A percentile compares a stretch with the other conserved stretches of the same genome.
phyloP scores from a whole-genome alignment of 2,888 invertebrate genomes.

The Tortrix viridana region DNA sequence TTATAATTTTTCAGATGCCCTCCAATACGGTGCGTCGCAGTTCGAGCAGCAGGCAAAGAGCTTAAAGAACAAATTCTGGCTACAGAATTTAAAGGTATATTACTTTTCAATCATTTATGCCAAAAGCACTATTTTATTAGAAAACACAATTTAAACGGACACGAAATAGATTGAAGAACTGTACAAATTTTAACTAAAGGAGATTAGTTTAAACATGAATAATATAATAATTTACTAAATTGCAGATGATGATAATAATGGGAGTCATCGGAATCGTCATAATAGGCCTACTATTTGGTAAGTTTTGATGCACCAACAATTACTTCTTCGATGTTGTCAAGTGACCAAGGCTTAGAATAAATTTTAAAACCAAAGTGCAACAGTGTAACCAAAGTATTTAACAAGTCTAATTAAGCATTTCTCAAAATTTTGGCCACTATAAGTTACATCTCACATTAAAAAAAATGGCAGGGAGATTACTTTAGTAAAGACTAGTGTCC shows the following conservation, averaged over 20 bases:
- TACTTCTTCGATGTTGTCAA: conserved; percentile 47
- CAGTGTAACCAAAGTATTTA: conserved; percentile 17
- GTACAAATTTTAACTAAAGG: too few relatives aligned
- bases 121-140: background rate
- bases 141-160: background rate
- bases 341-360: conserved; percentile 39
- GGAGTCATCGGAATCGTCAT: conserved; percentile 92
- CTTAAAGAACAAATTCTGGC: conserved; percentile 98
- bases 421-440: too few relatives aligned
- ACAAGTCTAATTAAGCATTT: background rate
- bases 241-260: conserved; percentile 95
- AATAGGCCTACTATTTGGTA: conserved; percentile 94
- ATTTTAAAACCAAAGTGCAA: conserved; percentile 14
- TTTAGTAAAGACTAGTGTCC: too few relatives aligned
- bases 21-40: conserved; percentile 97
- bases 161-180: too few relatives aligned
- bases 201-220: too few relatives aligned
- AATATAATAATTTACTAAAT: conserved; percentile 41
- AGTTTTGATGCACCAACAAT: conserved; percentile 66
- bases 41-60: conserved; percentile 99
- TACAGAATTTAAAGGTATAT: conserved; percentile 95
- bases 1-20: conserved; percentile 87
- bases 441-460: too few relatives aligned
- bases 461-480: too few relatives aligned
- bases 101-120: conserved; percentile 7